Evolutionary conservation across 1,140 invertebrate genomes (phyloP), one percentile per base, ranked within the genome.

Genomic region (Cecropterus lyciades): DNA sequence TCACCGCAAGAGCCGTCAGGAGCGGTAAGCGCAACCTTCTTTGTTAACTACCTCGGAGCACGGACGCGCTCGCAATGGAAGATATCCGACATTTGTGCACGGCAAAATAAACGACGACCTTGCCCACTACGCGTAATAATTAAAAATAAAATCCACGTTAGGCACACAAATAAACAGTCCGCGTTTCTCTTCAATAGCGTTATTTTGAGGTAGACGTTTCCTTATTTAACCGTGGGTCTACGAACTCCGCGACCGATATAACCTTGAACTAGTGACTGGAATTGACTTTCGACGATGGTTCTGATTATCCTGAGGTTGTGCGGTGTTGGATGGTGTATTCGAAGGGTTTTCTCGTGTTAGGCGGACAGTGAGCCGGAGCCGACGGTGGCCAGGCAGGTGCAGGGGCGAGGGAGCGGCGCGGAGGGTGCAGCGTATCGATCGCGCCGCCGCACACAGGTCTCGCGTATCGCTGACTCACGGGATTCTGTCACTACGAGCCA

Each of bases 391-490:
- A 53, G 73, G 51, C 75, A 78, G 80, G 80, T 77, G 77, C 77
- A 73, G 70, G 77, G 71, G 67, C 24, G 30, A 65, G 63, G 63
- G 52, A 10, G 45, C 51, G 62, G 46, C 74, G 63, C 59, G 65
- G 67, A 73, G 79, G 73, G 77, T 75, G 75, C 70, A 73, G 69
- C 69, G 67, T 87, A 90, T 90, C 79, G 87, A 90, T 90, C 87
- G 85, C 83, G 82, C 80, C 75, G 83, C 72, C 79, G 81, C 84
- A 73, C 82, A 69, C 82, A 66, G 81, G 76, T 77, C 78, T 74
- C 77, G 70, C 67, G 73, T 79, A 79, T 59, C 72, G 81, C 82
- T 89, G 87, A 89, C 81, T 89, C 87, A 88, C 80, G 73, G 79
- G 66, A 74, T 62, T 80, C 78, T 78, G 72, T 81, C 75, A 79